Evolutionary conservation across 2,797 vertebrate species (phyloP), one percentile per base, ranked within the genome.

Genomic region (Alfaro cultratus): DNA sequence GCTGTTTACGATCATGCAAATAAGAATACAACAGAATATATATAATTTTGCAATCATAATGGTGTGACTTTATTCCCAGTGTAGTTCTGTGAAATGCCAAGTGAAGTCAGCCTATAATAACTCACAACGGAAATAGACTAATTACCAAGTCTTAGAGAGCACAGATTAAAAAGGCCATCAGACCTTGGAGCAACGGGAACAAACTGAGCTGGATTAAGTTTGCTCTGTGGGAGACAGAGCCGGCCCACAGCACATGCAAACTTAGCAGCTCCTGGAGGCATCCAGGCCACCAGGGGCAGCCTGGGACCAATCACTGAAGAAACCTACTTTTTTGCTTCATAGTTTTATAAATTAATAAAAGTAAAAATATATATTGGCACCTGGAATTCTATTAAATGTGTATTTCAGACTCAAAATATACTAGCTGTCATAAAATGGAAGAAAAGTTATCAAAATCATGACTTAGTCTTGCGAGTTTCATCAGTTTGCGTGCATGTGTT

Each of bases 91-190:
- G 87, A 89, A 89, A 92, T 82, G 84, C 81, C 91, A 93, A 92
- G 89, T 93, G 91, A 93, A 94, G 92, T 87, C 83, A 82, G 82
- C 79, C 89, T 87, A 70, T 88, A 88, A 90, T 91, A 88, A 88
- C 86, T 79, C 79, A 85, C 85, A 85, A 90, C 94, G 92, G 83
- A 95, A 95, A 96, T 96, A 96, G 94, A 91, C 92, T 92, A 94
- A 95, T 96, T 96, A 96, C 87, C 83, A 68, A 92, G 94, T 92
- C 94, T 96, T 91, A 94, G 88, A 92, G 93, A 94, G 91, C 85
- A 74, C 86, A 90, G 94, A 94, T 96, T 96, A 95, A 89, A 94
- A 92, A 89, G 94, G 93, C 90, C 93, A 92, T 68, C 88, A 90
- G 93, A 93, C 93, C 91, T 90, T 83, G 85, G 87, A 91, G 94